Evolutionary conservation across 2,113 vertebrate genomes (phyloP).

Genomic region (Aegotheles bennettii): DNA sequence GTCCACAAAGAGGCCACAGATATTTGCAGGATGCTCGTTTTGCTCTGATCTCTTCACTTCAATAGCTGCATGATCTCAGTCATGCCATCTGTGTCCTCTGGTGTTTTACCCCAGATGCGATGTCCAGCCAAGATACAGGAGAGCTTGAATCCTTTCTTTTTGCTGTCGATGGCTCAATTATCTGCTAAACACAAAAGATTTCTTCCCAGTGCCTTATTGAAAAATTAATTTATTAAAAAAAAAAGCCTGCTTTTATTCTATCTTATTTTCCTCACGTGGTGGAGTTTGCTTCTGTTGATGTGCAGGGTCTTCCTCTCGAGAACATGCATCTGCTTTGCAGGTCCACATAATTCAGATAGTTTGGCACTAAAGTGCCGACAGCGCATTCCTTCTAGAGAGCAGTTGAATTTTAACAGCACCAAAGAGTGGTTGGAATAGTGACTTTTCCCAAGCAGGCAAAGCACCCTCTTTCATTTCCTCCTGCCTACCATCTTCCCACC

Average conservation of each 20-base stretch:
- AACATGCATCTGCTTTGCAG: background rate
- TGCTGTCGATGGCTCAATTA: rapidly evolving
- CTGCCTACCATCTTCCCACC: background rate
- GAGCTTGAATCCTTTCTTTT: background rate
- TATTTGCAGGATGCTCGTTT: background rate
- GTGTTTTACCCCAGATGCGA: background rate
- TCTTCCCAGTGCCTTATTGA: background rate
- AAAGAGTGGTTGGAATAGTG: rapidly evolving
- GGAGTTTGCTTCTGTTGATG: background rate
- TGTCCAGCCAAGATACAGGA: background rate
- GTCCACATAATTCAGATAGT: background rate
- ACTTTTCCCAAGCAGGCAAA: background rate
- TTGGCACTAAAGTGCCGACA: background rate
- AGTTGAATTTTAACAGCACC: background rate
- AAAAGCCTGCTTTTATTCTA: background rate
- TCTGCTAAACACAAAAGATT: background rate
- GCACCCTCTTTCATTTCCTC: background rate
- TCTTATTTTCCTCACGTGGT: rapidly evolving
- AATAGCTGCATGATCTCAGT: slow-evolving; percentile 19
- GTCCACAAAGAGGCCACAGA: background rate
- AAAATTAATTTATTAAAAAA: too few species aligned
- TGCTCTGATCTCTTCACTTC: slow-evolving; percentile 10
- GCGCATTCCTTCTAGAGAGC: background rate
- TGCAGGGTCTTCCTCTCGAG: background rate
- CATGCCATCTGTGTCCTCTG: background rate